Conservation (phyloP, 2,888 invertebrate species). For the Drosophila merina region DNA sequence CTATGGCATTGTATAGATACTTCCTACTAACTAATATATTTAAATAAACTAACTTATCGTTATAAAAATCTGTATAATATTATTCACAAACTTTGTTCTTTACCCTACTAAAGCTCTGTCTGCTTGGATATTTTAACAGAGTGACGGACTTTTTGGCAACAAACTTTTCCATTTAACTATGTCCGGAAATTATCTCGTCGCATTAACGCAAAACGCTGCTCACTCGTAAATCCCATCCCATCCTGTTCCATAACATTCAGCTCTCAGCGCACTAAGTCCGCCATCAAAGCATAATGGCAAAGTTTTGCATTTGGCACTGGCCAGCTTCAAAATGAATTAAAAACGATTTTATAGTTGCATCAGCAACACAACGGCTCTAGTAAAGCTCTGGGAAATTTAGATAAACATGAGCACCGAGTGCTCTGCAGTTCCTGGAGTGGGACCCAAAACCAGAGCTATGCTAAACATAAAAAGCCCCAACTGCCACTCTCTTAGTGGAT, state of each 20-base stretch:
- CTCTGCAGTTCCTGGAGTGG: slow-evolving; percentile 34
- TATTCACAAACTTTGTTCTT: no score
- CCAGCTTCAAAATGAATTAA: slow-evolving; percentile 42
- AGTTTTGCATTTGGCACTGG: slow-evolving; percentile 40
- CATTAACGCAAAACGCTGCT: slow-evolving; percentile 40
- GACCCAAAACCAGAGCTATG: slow-evolving; percentile 28
- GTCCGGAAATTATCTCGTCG: slow-evolving; percentile 57
- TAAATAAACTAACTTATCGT: no score
- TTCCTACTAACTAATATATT: no score
- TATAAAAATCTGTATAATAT: no score
- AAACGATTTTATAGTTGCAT: slow-evolving; percentile 47
- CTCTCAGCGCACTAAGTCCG: slow-evolving; percentile 21
- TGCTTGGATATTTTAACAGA: slow-evolving; percentile 40
- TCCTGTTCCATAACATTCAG: not conserved
- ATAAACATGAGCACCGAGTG: slow-evolving; percentile 36
- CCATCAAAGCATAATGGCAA: slow-evolving; percentile 38
- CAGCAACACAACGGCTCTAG: slow-evolving; percentile 18
- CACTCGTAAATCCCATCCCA: slow-evolving; percentile 23
- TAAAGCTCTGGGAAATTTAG: slow-evolving; percentile 33
- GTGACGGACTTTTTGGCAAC: slow-evolving; percentile 36
- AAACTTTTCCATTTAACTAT: slow-evolving; percentile 40
- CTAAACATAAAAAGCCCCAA: slow-evolving; percentile 42
- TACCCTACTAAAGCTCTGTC: slow-evolving; percentile 10
- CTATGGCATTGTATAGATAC: not conserved
- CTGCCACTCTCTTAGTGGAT: slow-evolving; percentile 12